A percentile compares a stretch with the other conserved stretches of the same genome.
phyloP scores from a whole-genome alignment of 1,140 invertebrate species.

The Tribolium madens region DNA sequence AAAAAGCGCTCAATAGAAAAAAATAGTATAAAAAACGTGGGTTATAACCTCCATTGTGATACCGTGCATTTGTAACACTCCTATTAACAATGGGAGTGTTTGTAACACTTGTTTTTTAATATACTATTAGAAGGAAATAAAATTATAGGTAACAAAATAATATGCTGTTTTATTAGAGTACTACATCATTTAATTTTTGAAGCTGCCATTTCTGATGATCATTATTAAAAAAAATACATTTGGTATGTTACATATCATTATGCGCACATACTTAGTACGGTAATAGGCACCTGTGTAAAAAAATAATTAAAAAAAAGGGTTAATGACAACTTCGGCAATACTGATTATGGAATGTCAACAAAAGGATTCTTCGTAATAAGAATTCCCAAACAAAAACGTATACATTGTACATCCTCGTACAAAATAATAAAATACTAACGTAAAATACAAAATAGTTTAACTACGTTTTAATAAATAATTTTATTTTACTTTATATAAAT shows the following conservation, averaged over 20 bases:
- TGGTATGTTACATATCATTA: not conserved
- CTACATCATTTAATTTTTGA: not conserved
- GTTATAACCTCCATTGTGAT: no score
- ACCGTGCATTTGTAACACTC: no score
- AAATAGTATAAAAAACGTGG: no score
- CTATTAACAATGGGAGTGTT: no score
- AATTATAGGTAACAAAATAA: not conserved
- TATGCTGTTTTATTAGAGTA: not conserved
- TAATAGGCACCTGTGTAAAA: not conserved
- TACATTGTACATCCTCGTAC: not conserved
- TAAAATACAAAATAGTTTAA: slow-evolving; percentile 47
- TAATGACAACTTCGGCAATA: slow-evolving; percentile 58
- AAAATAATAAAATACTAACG: slow-evolving; percentile 39
- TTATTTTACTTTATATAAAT: slow-evolving; percentile 32
- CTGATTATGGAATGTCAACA: slow-evolving; percentile 60
- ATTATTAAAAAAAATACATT: not conserved
- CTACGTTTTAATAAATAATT: slow-evolving; percentile 26
- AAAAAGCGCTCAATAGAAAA: no score
- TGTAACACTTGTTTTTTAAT: no score
- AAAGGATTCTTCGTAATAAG: not conserved
- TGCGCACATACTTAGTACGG: not conserved
- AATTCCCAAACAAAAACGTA: slow-evolving; percentile 15
- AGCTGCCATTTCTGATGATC: not conserved
- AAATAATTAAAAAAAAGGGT: slow-evolving; percentile 5
- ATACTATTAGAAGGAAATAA: not conserved